Evolutionary conservation across 2,888 invertebrate species (phyloP).

Genomic region (Orchestes rusci): DNA sequence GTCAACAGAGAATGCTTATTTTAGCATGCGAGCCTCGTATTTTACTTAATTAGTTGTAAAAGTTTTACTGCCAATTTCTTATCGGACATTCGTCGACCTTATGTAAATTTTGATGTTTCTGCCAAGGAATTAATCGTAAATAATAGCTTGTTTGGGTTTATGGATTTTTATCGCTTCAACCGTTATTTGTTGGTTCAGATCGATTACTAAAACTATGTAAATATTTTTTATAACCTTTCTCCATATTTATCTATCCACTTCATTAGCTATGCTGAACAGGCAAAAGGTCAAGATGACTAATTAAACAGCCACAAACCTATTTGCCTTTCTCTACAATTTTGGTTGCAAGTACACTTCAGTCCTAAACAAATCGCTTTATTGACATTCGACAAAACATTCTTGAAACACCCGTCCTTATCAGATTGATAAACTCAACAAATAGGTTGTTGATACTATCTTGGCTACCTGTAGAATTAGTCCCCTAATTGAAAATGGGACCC

Average conservation of each 20-base stretch:
- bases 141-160: too few species aligned
- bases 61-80: slow-evolving; percentile 21
- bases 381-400: background rate
- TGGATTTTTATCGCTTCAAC: too few species aligned
- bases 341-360: background rate
- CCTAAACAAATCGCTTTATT: background rate
- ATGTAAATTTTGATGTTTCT: too few species aligned
- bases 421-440: background rate
- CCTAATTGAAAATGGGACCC: background rate
- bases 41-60: slow-evolving; percentile 21
- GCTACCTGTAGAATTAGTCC: background rate
- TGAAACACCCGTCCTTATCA: background rate
- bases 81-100: slow-evolving; percentile 5
- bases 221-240: background rate
- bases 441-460: background rate
- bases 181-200: too few species aligned
- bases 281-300: background rate
- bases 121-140: too few species aligned
- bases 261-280: too few species aligned
- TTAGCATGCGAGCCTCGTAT: slow-evolving; percentile 22
- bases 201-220: too few species aligned
- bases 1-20: slow-evolving; percentile 21
- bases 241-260: too few species aligned
- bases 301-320: background rate
- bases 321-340: background rate